A percentile compares a stretch with the other conserved stretches of the same genome.
These are phyloP conservation scores for Alentia gelatinosa DNA, from an alignment of 2,888 invertebrate species.

Conservation along the genomic window DNA sequence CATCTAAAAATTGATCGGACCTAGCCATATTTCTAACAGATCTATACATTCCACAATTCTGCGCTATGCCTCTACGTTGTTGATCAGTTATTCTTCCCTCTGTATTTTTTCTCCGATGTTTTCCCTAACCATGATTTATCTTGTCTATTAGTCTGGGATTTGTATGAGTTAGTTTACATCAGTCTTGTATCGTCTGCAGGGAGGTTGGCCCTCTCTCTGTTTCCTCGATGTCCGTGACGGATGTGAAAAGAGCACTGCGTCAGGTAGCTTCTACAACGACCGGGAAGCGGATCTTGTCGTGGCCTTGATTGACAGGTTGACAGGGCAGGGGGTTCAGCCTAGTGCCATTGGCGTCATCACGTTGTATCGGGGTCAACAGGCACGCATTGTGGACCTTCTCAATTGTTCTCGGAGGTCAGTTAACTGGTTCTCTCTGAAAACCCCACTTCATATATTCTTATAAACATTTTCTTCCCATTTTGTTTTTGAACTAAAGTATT, in stretches of 20 bases:
- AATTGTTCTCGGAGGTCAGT: background rate
- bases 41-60: no score
- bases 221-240: conserved; percentile 71
- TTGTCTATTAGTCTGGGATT: no score
- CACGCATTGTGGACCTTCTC: background rate
- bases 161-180: no score
- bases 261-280: conserved; percentile 72
- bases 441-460: background rate
- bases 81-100: no score
- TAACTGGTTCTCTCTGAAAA: background rate
- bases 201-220: conserved; percentile 70
- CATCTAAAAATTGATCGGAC: no score
- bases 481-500: no score
- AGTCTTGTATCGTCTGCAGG: no score
- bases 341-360: conserved; percentile 73
- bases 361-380: conserved; percentile 72
- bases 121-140: no score
- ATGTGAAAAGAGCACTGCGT: conserved; percentile 63
- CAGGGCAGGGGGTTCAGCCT: conserved; percentile 68
- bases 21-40: no score
- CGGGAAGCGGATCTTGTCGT: conserved; percentile 72
- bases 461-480: background rate
- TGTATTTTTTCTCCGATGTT: no score
- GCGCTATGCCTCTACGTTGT: no score
- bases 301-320: conserved; percentile 67